Evolutionary conservation across 1,140 invertebrate species (phyloP).

Genomic region (Drosophila sp.): DNA sequence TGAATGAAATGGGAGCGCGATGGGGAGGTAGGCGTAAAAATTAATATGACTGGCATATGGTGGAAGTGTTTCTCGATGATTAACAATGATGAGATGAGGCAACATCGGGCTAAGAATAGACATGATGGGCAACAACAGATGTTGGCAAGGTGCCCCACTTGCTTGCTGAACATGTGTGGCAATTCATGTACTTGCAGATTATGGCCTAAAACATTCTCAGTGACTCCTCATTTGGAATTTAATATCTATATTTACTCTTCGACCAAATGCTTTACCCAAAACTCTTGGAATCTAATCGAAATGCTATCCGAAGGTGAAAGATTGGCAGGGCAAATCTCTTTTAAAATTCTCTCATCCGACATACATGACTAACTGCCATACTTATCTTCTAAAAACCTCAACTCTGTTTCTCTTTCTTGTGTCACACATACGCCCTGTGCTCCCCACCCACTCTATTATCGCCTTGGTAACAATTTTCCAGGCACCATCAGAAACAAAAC

Average conservation of each 20-base stretch:
- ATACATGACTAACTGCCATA: neutral
- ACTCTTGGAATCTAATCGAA: neutral
- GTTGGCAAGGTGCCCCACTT: slow-evolving; percentile 21
- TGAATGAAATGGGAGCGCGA: neutral
- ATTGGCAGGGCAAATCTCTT: neutral
- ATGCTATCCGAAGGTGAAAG: neutral
- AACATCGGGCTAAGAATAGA: slow-evolving; percentile 64
- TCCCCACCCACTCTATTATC: neutral
- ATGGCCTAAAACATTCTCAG: neutral
- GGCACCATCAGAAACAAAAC: neutral
- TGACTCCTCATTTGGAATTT: neutral
- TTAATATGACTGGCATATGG: slow-evolving; percentile 74
- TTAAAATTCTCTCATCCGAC: neutral
- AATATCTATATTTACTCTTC: neutral
- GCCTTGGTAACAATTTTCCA: slow-evolving; percentile 11
- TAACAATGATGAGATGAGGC: slow-evolving; percentile 47
- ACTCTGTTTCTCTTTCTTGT: neutral
- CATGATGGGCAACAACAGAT: slow-evolving; percentile 44
- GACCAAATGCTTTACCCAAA: neutral
- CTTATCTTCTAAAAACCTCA: slow-evolving; percentile 6
- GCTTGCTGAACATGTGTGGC: slow-evolving; percentile 8
- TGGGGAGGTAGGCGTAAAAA: slow-evolving; percentile 52
- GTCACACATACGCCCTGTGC: slow-evolving; percentile 55
- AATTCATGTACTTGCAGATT: slow-evolving; percentile 10
- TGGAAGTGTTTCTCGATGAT: slow-evolving; percentile 59